A percentile compares a stretch with the other conserved stretches of the same genome.
phyloP scores from a whole-genome alignment of 1,140 invertebrate species.

The Propsilocerus akamusi region DNA sequence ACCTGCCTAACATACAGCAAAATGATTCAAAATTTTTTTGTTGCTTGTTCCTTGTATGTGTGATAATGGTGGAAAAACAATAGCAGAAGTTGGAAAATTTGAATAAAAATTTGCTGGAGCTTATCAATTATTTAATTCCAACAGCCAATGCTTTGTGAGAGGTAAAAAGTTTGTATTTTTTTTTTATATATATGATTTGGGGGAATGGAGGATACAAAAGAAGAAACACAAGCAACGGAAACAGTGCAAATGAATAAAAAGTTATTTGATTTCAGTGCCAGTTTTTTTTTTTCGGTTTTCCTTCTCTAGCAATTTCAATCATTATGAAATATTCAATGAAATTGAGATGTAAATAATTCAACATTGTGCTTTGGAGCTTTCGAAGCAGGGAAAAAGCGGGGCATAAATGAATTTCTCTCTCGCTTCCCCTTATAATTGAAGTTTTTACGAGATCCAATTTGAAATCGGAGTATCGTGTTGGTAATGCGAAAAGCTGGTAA shows the following conservation, averaged over 20 bases:
- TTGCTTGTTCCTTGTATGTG: too few species aligned
- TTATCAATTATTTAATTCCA: constrained; percentile 1
- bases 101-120: constrained; percentile 2
- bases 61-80: neutral
- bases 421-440: too few species aligned
- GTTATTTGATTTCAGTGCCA: neutral
- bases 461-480: too few species aligned
- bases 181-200: neutral
- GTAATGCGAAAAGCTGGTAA: too few species aligned
- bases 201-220: neutral
- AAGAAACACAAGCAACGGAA: neutral
- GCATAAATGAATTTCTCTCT: too few species aligned
- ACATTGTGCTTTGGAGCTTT: too few species aligned
- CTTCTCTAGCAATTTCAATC: neutral
- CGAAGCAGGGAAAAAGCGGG: too few species aligned
- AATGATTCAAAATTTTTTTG: too few species aligned
- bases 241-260: neutral
- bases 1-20: too few species aligned
- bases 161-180: neutral
- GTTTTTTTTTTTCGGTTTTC: neutral
- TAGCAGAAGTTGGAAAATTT: neutral
- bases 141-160: neutral
- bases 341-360: constrained; percentile 1
- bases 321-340: neutral
- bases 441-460: too few species aligned